Evolutionary conservation across 2,113 vertebrate species (phyloP).

Genomic region (Heterochromis multidens): DNA sequence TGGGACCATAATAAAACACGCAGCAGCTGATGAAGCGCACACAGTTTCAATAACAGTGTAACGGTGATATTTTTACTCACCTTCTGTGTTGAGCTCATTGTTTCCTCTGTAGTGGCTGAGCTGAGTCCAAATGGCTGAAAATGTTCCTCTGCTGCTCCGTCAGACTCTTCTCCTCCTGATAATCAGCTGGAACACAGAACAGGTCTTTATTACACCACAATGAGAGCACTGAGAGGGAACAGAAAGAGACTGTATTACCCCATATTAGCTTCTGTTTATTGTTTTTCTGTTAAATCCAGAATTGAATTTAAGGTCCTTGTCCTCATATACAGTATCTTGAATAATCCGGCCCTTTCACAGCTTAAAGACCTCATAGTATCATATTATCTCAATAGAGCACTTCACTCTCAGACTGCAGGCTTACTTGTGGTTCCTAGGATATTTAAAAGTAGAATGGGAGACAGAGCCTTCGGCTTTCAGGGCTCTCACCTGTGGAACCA

Average conservation of each 20-base stretch:
- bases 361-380: not conserved
- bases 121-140: not conserved
- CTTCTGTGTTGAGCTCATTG: not conserved
- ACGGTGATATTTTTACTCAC: not conserved
- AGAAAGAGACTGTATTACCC: not conserved
- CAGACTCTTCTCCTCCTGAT: not conserved
- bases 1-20: no score
- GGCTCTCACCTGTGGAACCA: not conserved
- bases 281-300: not conserved
- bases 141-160: not conserved
- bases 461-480: not conserved
- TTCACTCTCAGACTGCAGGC: not conserved
- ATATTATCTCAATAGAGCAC: not conserved
- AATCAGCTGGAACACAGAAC: not conserved
- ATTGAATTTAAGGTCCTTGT: not conserved
- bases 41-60: not conserved
- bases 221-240: not conserved
- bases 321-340: not conserved
- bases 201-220: not conserved
- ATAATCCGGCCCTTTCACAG: not conserved
- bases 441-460: not conserved
- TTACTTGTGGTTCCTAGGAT: not conserved
- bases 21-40: not conserved
- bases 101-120: not conserved
- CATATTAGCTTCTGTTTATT: not conserved